A percentile compares a stretch with the other conserved stretches of the same genome.
These are phyloP conservation scores for Drosophila truncata DNA, from an alignment of 1,140 invertebrate genomes.

Conservation along the genomic window DNA sequence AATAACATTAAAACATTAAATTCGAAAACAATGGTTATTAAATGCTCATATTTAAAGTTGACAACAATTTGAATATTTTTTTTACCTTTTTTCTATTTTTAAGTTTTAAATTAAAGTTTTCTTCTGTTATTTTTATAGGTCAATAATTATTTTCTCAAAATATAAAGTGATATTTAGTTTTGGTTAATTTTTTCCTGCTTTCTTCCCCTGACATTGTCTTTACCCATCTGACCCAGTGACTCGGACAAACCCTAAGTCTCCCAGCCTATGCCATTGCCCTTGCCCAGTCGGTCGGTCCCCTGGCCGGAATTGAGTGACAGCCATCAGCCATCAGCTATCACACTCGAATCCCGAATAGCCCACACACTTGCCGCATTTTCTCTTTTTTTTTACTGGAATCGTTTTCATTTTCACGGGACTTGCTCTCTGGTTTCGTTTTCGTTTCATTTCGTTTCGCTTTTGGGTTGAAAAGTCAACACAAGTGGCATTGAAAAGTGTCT, in stretches of 20 bases:
- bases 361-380: constrained; percentile 62
- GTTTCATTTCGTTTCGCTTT: constrained; percentile 62
- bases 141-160: neutral
- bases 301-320: constrained; percentile 61
- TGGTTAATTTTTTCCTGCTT: neutral
- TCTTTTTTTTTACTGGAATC: constrained; percentile 60
- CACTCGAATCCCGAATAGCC: constrained; percentile 59
- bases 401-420: constrained; percentile 70
- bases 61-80: too few species aligned
- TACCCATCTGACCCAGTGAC: constrained; percentile 64
- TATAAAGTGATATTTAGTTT: constrained; percentile 11
- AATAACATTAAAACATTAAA: too few species aligned
- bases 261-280: constrained; percentile 27
- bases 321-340: constrained; percentile 53
- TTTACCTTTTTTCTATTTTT: too few species aligned
- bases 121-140: neutral
- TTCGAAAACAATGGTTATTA: too few species aligned
- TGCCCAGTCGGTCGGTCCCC: constrained; percentile 16
- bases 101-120: neutral
- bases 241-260: constrained; percentile 31
- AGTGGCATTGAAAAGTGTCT: constrained; percentile 69
- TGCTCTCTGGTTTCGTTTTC: constrained; percentile 65
- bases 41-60: too few species aligned
- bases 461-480: constrained; percentile 74
- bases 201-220: constrained; percentile 6